Base-by-base conservation (phyloP, 2,113 vertebrate genomes). In the Seriola aureovittata region DNA sequence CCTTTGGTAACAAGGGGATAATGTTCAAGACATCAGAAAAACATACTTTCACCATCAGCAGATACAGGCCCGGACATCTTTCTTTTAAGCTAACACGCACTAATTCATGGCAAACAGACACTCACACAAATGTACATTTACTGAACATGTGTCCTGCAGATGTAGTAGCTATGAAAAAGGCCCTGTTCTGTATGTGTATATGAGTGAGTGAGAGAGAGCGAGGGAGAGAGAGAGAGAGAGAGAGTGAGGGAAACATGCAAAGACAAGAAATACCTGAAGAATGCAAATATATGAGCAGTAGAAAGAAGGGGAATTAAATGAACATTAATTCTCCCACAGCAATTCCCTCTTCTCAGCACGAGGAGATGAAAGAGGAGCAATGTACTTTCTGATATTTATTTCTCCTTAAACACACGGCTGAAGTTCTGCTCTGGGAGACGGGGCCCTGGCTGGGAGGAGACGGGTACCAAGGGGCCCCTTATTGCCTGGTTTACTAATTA, bases 341-440 rank as follows among this genome's bases (percentile, higher is more conserved):
- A 84, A 89, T 92, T 86, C 89, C 82, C 81, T 81, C 85, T 83
- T 90, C 88, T 87, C 82, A 82, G 84, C 79, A 82, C 5, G 1
- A 85, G 87, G 82, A 93, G 94, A 96, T 96, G 95, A 96, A 96
- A 95, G 93, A 92, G 83, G 29, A 80, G 74, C 62, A 50, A 80
- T 93, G 91, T 93, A 89, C 91, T 92, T 93, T 93, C 69, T 93
- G 86, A 81, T 95, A 95, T 94, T 96, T 95, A 94, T 95, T 94
- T 95, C 93, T 94, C 78, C 87, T 92, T 85, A 89, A 94, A 91
- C 84, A 87, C 80, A 62, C 59, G 62, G 79, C 74, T 87, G 89
- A 85, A 73, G 84, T 66, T 81, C 89, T 88, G 88, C 84, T 87
- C 85, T 89, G 88, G 88, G 86, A 81, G 71, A 88, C n/a, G 65